Base-by-base conservation (phyloP, 2,113 vertebrate species). In the Pachycephala philippinensis region DNA sequence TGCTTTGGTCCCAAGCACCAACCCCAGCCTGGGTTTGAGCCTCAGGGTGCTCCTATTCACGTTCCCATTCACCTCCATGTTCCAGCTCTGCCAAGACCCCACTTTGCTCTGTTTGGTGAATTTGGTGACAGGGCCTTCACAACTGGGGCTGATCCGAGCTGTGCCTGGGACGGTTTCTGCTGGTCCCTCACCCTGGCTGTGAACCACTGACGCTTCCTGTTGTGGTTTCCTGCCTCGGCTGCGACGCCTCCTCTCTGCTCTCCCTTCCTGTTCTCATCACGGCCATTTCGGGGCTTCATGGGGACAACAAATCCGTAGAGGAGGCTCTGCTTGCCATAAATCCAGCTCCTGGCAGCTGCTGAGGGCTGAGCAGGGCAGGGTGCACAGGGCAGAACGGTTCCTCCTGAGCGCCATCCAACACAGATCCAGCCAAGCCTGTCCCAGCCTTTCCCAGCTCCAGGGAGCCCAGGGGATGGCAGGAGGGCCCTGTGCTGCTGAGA, bases 201-300 rank as follows among this genome's bases (percentile, higher is more conserved):
- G 56, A 89, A 86, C 92, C 86, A 47, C 95, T 65, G 85, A 33
- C 1, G 35, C 81, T 96, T 97, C 96, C 96, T 96, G 96, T 88
- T 94, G 96, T 82, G 96, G 96, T 96, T 97, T 97, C 96, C 96
- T 97, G 96, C 86, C 83, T 81, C 22, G 2, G 47, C 84, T 90
- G 17, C 24, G 87, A 93, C 33, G 2, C 79, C 95, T 86, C 88
- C 92, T 69, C 63, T 65, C 75, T 76, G 92, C 60, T 95, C 90
- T 93, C 93, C 96, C 65, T 96, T 96, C 93, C 93, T 93, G 72
- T 54, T 92, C 88, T 87, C 95, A 59, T 74, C 84, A 63, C 50
- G 88, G 64, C 85, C 93, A 90, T 11, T 78, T 60, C 35, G 24
- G 79, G 89, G 30, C 76, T 78, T 81, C 30, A 45, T 77, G 90